phyloP scores from a whole-genome alignment of 2,888 invertebrate genomes.

The Gryllus longicercus region DNA sequence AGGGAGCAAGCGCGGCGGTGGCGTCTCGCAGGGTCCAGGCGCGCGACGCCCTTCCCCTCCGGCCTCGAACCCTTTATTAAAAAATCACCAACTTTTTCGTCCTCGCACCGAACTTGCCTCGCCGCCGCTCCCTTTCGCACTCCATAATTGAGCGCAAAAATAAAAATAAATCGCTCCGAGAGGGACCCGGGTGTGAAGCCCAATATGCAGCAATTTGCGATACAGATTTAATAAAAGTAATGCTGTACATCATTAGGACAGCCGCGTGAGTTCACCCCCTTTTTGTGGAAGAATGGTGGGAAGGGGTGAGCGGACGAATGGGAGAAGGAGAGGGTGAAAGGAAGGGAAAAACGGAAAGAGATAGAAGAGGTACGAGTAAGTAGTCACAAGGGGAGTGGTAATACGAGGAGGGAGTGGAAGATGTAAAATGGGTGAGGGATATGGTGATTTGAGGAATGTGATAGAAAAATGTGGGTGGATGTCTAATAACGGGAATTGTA shows the following conservation, averaged over 20 bases:
- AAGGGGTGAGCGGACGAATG: too few relatives aligned
- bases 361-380: too few relatives aligned
- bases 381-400: not conserved
- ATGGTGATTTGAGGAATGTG: not conserved
- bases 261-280: not conserved
- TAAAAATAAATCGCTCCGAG: not conserved
- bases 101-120: not conserved
- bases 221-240: not conserved
- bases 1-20: too few relatives aligned
- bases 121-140: not conserved
- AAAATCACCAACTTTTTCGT: not conserved
- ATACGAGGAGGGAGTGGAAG: not conserved
- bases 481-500: not conserved
- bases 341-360: not conserved
- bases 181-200: not conserved
- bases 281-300: too few relatives aligned
- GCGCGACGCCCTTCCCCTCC: not conserved
- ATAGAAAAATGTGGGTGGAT: not conserved
- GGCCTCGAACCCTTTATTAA: not conserved
- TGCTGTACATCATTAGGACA: not conserved
- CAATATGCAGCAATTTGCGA: conserved; percentile 8
- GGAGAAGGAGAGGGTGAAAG: not conserved
- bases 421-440: not conserved
- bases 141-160: not conserved
- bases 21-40: too few relatives aligned